phyloP scores from a whole-genome alignment of 2,888 invertebrate genomes.

The Meta bourneti region DNA sequence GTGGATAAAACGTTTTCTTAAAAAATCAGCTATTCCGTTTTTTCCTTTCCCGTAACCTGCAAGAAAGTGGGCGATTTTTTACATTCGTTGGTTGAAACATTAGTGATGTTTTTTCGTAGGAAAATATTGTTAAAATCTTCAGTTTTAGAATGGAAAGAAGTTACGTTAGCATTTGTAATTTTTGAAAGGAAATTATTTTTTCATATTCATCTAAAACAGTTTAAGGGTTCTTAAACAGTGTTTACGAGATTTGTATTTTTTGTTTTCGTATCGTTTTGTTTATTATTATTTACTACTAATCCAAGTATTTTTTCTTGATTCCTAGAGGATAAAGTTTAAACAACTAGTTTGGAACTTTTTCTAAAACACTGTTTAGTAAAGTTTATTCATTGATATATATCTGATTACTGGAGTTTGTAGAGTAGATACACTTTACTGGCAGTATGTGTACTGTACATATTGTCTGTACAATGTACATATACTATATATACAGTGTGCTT shows the following conservation, averaged over 20 bases:
- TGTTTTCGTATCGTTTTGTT: neutral
- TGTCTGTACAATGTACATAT: too few relatives aligned
- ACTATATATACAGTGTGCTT: too few relatives aligned
- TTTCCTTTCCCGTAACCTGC: neutral
- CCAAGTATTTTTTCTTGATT: too few relatives aligned
- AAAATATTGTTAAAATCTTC: neutral
- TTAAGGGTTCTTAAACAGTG: neutral
- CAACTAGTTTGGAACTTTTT: too few relatives aligned
- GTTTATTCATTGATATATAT: too few relatives aligned
- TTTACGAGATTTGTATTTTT: neutral
- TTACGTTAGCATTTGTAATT: neutral
- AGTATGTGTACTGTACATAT: too few relatives aligned
- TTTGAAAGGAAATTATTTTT: neutral
- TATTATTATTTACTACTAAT: too few relatives aligned
- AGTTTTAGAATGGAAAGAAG: neutral
- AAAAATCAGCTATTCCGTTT: slow-evolving; percentile 9
- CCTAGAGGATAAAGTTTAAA: too few relatives aligned
- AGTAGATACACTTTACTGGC: too few relatives aligned
- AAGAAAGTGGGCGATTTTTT: slow-evolving; percentile 5
- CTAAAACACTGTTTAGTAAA: too few relatives aligned
- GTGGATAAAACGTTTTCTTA: slow-evolving; percentile 9
- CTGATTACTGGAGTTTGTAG: too few relatives aligned
- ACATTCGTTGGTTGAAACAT: slow-evolving; percentile 8
- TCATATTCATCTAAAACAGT: neutral
- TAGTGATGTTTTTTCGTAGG: slow-evolving; percentile 16